Conservation (phyloP, 2,797 vertebrate genomes). For the Amniataba percoides region DNA sequence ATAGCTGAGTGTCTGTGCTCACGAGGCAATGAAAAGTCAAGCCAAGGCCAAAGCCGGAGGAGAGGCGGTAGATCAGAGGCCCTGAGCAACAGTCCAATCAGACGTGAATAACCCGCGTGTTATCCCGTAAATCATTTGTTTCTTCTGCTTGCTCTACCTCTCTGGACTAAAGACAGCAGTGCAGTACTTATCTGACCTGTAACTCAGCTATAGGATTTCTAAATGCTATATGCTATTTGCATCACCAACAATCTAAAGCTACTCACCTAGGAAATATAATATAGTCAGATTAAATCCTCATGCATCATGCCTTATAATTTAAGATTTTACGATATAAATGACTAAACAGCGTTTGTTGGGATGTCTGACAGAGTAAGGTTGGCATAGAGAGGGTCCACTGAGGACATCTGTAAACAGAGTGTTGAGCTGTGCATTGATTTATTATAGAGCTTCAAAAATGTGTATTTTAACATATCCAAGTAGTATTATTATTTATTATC, state of each 20-base stretch:
- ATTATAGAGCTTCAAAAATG: too few relatives aligned
- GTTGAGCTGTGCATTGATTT: too few relatives aligned
- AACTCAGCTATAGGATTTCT: neutral
- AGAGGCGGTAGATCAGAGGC: conserved; percentile 15
- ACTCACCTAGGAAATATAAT: neutral
- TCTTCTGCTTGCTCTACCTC: neutral
- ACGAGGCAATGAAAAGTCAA: conserved; percentile 28
- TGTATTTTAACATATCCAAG: too few relatives aligned
- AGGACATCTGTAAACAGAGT: too few relatives aligned
- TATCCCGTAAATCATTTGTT: conserved; percentile 27
- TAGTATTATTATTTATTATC: too few relatives aligned
- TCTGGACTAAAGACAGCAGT: neutral
- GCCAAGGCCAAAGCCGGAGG: conserved; percentile 25
- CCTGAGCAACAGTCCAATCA: conserved; percentile 35
- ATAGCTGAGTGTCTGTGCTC: conserved; percentile 12
- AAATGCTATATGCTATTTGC: too few relatives aligned
- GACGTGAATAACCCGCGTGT: conserved; percentile 35
- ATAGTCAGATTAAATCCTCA: neutral
- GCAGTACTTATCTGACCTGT: neutral
- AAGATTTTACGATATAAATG: too few relatives aligned
- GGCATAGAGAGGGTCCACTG: too few relatives aligned
- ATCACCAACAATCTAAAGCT: neutral
- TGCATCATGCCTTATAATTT: too few relatives aligned
- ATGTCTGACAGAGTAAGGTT: too few relatives aligned
- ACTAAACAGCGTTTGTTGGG: too few relatives aligned